Evolutionary conservation across 1,140 invertebrate genomes (phyloP).

Genomic region (Centruroides vittatus): DNA sequence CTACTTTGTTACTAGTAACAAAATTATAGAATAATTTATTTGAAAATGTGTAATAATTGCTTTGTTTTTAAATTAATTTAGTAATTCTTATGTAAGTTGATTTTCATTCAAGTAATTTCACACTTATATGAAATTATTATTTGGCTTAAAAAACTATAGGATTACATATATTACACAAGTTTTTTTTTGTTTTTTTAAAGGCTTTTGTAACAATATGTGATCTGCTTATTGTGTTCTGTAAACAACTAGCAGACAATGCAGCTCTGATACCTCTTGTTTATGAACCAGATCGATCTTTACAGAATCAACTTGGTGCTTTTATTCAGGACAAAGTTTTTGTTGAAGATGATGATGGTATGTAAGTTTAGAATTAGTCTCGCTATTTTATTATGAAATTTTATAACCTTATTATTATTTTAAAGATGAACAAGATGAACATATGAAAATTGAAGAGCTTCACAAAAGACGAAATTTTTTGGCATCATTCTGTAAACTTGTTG

Average conservation of each 20-base stretch:
- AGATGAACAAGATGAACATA: conserved; percentile 80
- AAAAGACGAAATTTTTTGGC: conserved; percentile 91
- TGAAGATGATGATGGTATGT: conserved; percentile 58
- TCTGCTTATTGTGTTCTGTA: conserved; percentile 84
- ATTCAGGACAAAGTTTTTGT: conserved; percentile 88
- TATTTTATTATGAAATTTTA: no score
- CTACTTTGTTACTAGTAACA: no score
- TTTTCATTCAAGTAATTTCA: no score
- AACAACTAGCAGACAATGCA: conserved; percentile 50
- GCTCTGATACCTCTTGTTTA: conserved; percentile 56
- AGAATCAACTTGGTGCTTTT: conserved; percentile 72
- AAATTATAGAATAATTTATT: no score
- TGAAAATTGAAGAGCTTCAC: conserved; percentile 87
- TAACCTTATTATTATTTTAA: no score
- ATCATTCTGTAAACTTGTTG: conserved; percentile 92
- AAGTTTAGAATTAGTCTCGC: no score
- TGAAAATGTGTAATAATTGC: no score
- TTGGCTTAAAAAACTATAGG: neutral
- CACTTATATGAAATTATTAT: no score
- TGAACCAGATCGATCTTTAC: conserved; percentile 62
- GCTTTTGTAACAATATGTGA: conserved; percentile 92
- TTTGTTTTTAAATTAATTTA: no score
- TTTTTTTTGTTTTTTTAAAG: conserved; percentile 31
- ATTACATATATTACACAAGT: conserved; percentile 1
- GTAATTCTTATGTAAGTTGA: no score